phyloP scores from a whole-genome alignment of 1,140 invertebrate genomes.

The Lepidurus packardi region DNA sequence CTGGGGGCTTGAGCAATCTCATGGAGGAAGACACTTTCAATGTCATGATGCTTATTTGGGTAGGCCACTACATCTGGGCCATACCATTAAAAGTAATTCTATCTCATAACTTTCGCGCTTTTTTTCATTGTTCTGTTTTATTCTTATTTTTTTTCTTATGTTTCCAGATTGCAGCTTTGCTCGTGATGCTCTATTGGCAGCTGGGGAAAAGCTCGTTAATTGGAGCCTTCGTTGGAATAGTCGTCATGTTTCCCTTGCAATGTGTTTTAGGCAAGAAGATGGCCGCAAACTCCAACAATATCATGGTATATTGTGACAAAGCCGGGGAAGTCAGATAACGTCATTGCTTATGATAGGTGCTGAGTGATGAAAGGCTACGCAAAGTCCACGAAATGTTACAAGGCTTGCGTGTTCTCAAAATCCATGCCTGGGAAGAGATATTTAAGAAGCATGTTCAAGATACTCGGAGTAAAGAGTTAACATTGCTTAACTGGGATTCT shows the following conservation, averaged over 20 bases:
- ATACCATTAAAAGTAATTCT: slow-evolving; percentile 69
- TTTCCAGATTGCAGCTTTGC: slow-evolving; percentile 62
- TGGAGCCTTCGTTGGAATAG: slow-evolving; percentile 61
- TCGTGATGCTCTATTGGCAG: slow-evolving; percentile 67
- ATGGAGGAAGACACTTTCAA: slow-evolving; percentile 75
- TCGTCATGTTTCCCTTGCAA: slow-evolving; percentile 64
- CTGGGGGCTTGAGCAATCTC: slow-evolving; percentile 68
- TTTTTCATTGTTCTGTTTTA: not conserved
- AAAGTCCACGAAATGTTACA: slow-evolving; percentile 72
- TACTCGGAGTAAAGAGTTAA: slow-evolving; percentile 63
- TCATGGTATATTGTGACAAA: slow-evolving; percentile 52
- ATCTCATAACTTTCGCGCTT: slow-evolving; percentile 24
- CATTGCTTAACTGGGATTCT: slow-evolving; percentile 64
- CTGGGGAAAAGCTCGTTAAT: slow-evolving; percentile 71
- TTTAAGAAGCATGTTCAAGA: slow-evolving; percentile 61
- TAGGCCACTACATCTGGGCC: slow-evolving; percentile 78
- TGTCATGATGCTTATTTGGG: slow-evolving; percentile 75
- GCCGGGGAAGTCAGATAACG: not conserved
- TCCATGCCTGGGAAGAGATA: slow-evolving; percentile 72
- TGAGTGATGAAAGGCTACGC: slow-evolving; percentile 65
- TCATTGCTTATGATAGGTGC: slow-evolving; percentile 48
- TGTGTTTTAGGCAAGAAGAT: slow-evolving; percentile 64
- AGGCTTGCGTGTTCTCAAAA: slow-evolving; percentile 72
- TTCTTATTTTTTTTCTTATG: slow-evolving; percentile 10
- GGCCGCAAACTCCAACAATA: slow-evolving; percentile 60